Base-by-base conservation (phyloP, 1,140 invertebrate species). In the Geopemphigus sp. region DNA sequence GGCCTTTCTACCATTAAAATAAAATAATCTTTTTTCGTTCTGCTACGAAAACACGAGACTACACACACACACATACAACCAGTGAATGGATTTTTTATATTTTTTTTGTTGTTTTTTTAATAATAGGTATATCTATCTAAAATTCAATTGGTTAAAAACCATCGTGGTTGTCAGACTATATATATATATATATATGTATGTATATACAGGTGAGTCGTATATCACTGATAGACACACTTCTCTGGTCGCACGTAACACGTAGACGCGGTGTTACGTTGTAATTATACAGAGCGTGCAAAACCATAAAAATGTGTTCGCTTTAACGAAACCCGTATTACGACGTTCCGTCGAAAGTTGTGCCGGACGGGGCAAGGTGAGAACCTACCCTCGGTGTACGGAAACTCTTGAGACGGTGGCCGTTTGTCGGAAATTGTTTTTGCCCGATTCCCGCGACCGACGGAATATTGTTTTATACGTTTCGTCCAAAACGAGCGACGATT, bases 1-100 rank as follows among this genome's bases (percentile, higher is more conserved):
- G 73, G 73, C 73, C 73, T 76, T 76, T 76, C 73, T 76, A 76
- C 73, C 73, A 76, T 59, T 76, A 76, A 76, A 76, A 76, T 61
- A 47, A 59, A 61, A 45, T 76, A 61, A 76, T 59, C 22, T 76
- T 76, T 74, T 76, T 76, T 61, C 53, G 72, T 74, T 74, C 73
- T 61, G 73, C 56, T 61, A 54, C 57, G 73, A 61, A 76, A 61
- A 76, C 73, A 61, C 56, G 26, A 5, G 56, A 59, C 22, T 61
- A 39, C 3, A 39, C 32, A 8, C 32, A 8, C 32, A 8, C 39
- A 32, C 32, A 39, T 15, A 72, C 50, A 56, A 57, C 50, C 3
- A 73, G 53, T 26, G 45, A 53, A 70, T 70, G 66, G 24, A 53
- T 70, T 50, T 47, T 66, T 63, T 32, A 29, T 63, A 11, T 32